phyloP scores from a whole-genome alignment of 1,140 invertebrate species.

The Drosophila sturtevanti region DNA sequence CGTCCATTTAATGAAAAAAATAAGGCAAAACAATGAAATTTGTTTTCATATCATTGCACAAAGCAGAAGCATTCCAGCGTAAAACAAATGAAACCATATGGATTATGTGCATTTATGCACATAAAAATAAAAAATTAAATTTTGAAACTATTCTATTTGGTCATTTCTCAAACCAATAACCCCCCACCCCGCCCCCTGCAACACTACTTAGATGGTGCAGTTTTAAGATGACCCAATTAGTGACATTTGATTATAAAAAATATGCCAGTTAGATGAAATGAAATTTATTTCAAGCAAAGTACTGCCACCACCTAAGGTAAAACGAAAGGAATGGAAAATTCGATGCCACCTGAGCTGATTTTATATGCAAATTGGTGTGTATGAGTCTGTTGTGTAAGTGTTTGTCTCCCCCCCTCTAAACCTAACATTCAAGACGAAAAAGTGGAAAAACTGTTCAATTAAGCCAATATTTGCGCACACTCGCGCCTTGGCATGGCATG shows the following conservation, averaged over 20 bases:
- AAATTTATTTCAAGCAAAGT: conserved; percentile 32
- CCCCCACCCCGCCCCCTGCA: no score
- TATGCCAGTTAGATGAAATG: neutral
- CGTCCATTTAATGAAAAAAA: no score
- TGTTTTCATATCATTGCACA: conserved; percentile 19
- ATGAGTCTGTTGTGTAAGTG: conserved; percentile 32
- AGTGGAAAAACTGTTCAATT: conserved; percentile 62
- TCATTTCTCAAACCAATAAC: no score
- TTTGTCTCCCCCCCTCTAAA: neutral
- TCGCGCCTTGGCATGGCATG: conserved; percentile 31
- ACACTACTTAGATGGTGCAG: no score
- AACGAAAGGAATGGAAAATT: conserved; percentile 2
- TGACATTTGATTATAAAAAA: conserved; percentile 22
- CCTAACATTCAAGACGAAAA: conserved; percentile 26
- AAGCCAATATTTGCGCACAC: conserved; percentile 79
- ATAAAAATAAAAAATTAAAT: no score
- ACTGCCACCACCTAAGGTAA: conserved; percentile 3
- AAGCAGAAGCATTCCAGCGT: no score
- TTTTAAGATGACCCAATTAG: conserved; percentile 12
- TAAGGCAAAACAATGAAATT: neutral
- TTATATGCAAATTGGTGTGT: conserved; percentile 62
- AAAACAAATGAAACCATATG: no score
- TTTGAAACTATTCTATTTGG: no score
- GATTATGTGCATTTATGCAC: no score
- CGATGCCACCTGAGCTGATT: conserved; percentile 30